Percentiles rank a stretch among this genome's conserved stretches.
These are phyloP conservation scores for Leguminivora glycinivorella DNA, from an alignment of 1,140 invertebrate species.

Conservation along the genomic window DNA sequence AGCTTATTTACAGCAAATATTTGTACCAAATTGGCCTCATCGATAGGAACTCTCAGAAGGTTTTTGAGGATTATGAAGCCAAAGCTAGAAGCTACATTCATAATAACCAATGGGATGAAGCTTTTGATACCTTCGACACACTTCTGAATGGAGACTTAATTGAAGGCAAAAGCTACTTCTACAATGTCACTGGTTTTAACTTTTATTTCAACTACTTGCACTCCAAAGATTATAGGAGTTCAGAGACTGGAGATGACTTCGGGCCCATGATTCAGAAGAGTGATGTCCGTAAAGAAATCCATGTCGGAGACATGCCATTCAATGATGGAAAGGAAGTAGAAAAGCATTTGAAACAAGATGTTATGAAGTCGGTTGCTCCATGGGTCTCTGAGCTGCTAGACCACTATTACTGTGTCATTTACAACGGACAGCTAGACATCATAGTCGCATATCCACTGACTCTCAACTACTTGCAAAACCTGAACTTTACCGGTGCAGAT, in stretches of 20 bases:
- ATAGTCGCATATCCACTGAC: conserved; percentile 90
- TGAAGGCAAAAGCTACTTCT: conserved; percentile 83
- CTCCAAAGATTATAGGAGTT: conserved; percentile 73
- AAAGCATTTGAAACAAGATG: conserved; percentile 85
- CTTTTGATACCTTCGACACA: conserved; percentile 85
- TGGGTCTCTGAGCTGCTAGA: conserved; percentile 85
- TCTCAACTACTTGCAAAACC: conserved; percentile 83
- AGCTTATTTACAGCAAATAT: conserved; percentile 89
- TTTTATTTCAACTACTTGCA: conserved; percentile 91
- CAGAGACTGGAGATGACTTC: conserved; percentile 58
- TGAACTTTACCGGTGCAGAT: conserved; percentile 84
- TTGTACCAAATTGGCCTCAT: conserved; percentile 90
- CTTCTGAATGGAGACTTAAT: conserved; percentile 86
- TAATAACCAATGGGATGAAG: conserved; percentile 81
- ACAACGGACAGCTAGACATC: conserved; percentile 92
- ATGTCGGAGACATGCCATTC: conserved; percentile 89
- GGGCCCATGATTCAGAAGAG: conserved; percentile 81
- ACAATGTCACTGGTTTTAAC: conserved; percentile 88
- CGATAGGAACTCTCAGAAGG: conserved; percentile 82
- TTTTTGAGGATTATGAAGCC: conserved; percentile 82
- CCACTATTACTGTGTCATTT: conserved; percentile 86
- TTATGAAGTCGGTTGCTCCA: conserved; percentile 90
- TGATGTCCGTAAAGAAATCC: conserved; percentile 84
- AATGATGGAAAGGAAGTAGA: conserved; percentile 82
- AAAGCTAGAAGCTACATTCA: conserved; percentile 81